These are phyloP conservation scores for Platichthys stellatus DNA, from an alignment of 2,113 vertebrate genomes.

Conservation along the genomic window DNA sequence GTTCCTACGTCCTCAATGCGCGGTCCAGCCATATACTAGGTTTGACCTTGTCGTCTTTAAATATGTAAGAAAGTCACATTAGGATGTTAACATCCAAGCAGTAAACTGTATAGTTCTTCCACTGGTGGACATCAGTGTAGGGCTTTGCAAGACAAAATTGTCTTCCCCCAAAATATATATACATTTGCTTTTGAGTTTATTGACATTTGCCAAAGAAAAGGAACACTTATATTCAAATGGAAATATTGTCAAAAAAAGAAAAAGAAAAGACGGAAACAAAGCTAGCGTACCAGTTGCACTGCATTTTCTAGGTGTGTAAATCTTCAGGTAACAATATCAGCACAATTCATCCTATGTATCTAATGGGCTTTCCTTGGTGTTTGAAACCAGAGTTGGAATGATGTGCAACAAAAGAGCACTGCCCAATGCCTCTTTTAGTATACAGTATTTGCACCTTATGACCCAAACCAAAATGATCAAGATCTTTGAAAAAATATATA, in stretches of 20 bases:
- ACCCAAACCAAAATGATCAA: conserved; percentile 82
- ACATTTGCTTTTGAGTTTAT: conserved; percentile 69
- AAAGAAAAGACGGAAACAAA: conserved; percentile 60
- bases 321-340: conserved; percentile 95
- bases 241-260: conserved; percentile 40
- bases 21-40: neutral
- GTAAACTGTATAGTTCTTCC: conserved; percentile 62
- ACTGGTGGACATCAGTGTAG: conserved; percentile 57
- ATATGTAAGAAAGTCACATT: conserved; percentile 42
- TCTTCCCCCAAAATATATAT: conserved; percentile 64
- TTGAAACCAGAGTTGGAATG: conserved; percentile 34
- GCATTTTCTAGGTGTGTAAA: conserved; percentile 85
- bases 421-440: conserved; percentile 80
- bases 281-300: conserved; percentile 83
- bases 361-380: conserved; percentile 58
- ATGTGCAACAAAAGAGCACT: conserved; percentile 76
- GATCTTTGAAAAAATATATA: conserved; percentile 60
- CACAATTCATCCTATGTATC: conserved; percentile 88
- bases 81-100: conserved; percentile 44
- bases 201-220: conserved; percentile 85
- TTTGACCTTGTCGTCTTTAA: conserved; percentile 1
- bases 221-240: conserved; percentile 70
- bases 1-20: neutral
- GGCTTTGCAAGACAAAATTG: conserved; percentile 60
- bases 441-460: conserved; percentile 84